These are phyloP conservation scores for Dolichopus griseipennis DNA, from an alignment of 2,888 invertebrate genomes.

Conservation along the genomic window DNA sequence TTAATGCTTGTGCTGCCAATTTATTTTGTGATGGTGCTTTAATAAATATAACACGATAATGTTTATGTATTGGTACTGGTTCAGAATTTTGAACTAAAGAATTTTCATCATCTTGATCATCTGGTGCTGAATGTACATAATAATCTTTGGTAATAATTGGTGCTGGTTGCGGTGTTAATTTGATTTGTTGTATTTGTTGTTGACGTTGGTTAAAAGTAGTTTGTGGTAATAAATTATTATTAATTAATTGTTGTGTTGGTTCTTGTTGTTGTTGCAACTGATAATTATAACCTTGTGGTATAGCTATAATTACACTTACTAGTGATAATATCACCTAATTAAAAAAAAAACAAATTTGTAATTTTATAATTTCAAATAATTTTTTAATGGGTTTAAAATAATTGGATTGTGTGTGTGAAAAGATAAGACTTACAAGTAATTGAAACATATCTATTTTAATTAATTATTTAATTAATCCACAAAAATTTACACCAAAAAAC, in stretches of 20 bases:
- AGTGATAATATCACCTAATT: background rate
- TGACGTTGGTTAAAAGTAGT: background rate
- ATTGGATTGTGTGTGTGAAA: too few species aligned
- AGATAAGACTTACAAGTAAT: background rate
- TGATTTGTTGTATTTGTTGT: background rate
- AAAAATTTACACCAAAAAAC: background rate
- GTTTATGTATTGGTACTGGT: conserved; percentile 37
- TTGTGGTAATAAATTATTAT: conserved; percentile 4
- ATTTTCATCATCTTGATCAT: conserved; percentile 32
- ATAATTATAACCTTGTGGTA: conserved; percentile 8
- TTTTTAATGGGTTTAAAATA: too few species aligned
- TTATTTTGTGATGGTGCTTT: conserved; percentile 43
- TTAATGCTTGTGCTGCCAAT: conserved; percentile 38
- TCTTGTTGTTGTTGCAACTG: background rate
- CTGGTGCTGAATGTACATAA: conserved; percentile 38
- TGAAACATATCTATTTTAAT: background rate
- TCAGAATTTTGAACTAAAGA: conserved; percentile 22
- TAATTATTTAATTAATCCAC: background rate
- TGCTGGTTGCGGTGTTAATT: conserved; percentile 13
- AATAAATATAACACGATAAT: conserved; percentile 42
- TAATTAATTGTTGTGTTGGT: background rate
- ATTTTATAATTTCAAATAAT: background rate
- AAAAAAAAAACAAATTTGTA: background rate
- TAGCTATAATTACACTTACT: background rate
- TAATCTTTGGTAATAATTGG: conserved; percentile 38